Evolutionary conservation across 1,140 invertebrate genomes (phyloP).

Genomic region (Leucophenga varia): DNA sequence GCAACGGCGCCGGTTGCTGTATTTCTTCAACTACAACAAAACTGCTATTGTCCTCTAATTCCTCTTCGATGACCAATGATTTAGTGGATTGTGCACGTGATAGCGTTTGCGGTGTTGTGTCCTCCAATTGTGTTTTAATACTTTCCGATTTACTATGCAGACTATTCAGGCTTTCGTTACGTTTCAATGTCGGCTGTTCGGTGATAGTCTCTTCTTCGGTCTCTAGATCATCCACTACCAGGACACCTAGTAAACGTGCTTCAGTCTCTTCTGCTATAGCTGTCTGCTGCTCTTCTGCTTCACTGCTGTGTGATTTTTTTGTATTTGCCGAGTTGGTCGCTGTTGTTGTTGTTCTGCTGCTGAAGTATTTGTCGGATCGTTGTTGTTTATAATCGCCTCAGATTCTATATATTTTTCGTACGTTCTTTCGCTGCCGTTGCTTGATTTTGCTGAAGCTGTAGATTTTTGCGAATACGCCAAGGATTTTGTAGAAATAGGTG

Average conservation of each 20-base stretch:
- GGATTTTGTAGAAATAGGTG: conserved; percentile 37
- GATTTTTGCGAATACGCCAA: conserved; percentile 47
- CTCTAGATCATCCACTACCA: conserved; percentile 27
- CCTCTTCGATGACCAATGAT: conserved; percentile 44
- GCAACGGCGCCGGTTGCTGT: conserved; percentile 21
- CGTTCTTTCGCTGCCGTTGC: not conserved
- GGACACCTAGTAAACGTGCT: not conserved
- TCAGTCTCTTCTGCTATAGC: not conserved
- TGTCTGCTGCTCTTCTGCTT: not conserved
- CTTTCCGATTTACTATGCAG: conserved; percentile 48
- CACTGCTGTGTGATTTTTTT: too few species aligned
- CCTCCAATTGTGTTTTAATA: conserved; percentile 45
- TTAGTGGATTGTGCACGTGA: conserved; percentile 45
- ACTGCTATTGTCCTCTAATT: conserved; percentile 42
- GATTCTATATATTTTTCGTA: too few species aligned
- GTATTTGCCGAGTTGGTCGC: too few species aligned
- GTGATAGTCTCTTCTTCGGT: conserved; percentile 13
- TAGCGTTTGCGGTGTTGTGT: conserved; percentile 32
- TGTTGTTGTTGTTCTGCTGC: too few species aligned
- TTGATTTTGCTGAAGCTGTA: conserved; percentile 43
- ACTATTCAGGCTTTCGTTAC: conserved; percentile 37
- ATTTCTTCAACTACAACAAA: conserved; percentile 42
- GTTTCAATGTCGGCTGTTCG: conserved; percentile 17
- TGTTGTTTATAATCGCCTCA: too few species aligned
- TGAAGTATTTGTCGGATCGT: too few species aligned